Conservation (phyloP, 2,797 vertebrate genomes). For the Ctenopoma kingsleyae region DNA sequence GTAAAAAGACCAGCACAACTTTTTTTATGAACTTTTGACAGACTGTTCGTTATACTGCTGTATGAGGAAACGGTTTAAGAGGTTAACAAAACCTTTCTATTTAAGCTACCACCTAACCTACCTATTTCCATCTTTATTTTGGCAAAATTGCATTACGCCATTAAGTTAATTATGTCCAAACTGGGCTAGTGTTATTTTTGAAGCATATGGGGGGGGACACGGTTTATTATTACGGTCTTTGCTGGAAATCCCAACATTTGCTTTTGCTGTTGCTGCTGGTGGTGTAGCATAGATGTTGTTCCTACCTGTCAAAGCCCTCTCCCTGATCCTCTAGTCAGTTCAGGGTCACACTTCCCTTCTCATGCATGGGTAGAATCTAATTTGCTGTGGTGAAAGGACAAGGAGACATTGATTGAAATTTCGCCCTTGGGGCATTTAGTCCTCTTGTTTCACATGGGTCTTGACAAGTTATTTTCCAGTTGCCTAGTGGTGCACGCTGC, state of each 20-base stretch:
- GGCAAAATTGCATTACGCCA: too few relatives aligned
- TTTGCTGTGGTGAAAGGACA: conserved; percentile 86
- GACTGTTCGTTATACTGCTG: too few relatives aligned
- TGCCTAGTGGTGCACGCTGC: conserved; percentile 62
- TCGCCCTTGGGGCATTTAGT: conserved; percentile 80
- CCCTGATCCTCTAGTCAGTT: conserved; percentile 81
- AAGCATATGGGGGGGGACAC: too few relatives aligned
- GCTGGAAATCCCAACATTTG: conserved; percentile 29
- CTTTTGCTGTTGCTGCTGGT: conserved; percentile 17
- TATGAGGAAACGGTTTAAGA: too few relatives aligned
- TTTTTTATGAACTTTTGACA: too few relatives aligned
- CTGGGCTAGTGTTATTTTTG: too few relatives aligned
- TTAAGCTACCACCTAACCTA: too few relatives aligned
- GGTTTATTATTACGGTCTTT: not conserved
- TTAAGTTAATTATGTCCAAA: not conserved
- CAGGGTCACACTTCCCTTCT: conserved; percentile 82
- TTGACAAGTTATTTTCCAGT: conserved; percentile 85
- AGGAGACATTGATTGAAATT: conserved; percentile 90
- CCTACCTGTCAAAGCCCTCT: conserved; percentile 76
- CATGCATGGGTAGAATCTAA: conserved; percentile 84
- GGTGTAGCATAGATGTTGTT: conserved; percentile 44
- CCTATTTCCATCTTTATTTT: too few relatives aligned
- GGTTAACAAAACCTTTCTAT: too few relatives aligned
- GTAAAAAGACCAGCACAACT: too few relatives aligned
- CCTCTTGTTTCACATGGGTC: conserved; percentile 80